Evolutionary conservation across 2,888 invertebrate genomes (phyloP).

Genomic region (Agrenia bidenticulata): DNA sequence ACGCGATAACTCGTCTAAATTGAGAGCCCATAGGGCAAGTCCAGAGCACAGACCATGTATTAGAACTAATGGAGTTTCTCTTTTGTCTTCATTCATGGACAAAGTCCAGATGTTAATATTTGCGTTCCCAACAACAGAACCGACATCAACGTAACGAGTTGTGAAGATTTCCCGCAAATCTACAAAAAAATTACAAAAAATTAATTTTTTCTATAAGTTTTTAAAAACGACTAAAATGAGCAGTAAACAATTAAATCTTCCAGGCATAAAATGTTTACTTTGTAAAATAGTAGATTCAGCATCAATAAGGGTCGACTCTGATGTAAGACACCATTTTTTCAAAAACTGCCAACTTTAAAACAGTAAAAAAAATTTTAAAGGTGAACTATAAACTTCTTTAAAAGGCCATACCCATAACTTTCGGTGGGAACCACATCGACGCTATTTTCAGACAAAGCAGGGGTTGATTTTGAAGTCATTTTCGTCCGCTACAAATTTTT

Average conservation of each 20-base stretch:
- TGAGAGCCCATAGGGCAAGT: slow-evolving; percentile 89
- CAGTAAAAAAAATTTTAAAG: no score
- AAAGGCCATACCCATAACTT: no score
- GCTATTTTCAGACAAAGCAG: no score
- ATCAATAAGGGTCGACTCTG: slow-evolving; percentile 51
- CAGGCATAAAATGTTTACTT: slow-evolving; percentile 2
- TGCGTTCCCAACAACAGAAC: slow-evolving; percentile 60
- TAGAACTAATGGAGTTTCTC: slow-evolving; percentile 75
- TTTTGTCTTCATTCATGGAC: slow-evolving; percentile 65
- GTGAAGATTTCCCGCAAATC: slow-evolving; percentile 61
- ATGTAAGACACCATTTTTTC: slow-evolving; percentile 55
- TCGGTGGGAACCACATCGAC: no score
- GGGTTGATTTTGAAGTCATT: no score
- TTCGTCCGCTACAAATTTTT: no score
- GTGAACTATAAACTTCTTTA: no score
- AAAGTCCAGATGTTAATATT: slow-evolving; percentile 63
- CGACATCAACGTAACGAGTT: slow-evolving; percentile 73
- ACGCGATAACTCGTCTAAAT: slow-evolving; percentile 77
- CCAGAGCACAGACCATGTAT: slow-evolving; percentile 94
- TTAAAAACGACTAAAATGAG: neutral
- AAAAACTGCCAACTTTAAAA: no score
- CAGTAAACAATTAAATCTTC: no score
- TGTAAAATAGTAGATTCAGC: slow-evolving; percentile 50
- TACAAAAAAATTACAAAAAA: neutral
- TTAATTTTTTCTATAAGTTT: neutral